phyloP scores from a whole-genome alignment of 2,797 vertebrate genomes.

The Acipenser ruthenus region DNA sequence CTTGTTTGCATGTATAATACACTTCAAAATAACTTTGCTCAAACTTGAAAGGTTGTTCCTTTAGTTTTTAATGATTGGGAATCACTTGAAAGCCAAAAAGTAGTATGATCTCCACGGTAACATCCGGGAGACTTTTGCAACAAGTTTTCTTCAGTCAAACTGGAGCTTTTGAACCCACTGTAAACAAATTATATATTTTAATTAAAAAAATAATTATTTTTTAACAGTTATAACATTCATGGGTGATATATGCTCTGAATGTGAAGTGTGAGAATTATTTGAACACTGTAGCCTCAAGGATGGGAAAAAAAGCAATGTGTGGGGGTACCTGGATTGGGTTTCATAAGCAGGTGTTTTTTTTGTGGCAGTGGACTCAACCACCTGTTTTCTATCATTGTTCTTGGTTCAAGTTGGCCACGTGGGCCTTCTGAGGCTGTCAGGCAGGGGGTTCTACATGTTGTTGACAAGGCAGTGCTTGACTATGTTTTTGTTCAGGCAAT shows the following conservation, averaged over 20 bases:
- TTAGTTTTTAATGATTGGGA: too few species aligned
- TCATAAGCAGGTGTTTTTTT: slow-evolving; percentile 69
- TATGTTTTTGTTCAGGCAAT: slow-evolving; percentile 48
- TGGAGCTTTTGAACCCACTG: too few species aligned
- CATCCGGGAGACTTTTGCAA: too few species aligned
- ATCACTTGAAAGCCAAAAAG: too few species aligned
- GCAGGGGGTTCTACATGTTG: slow-evolving; percentile 41
- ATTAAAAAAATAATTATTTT: slow-evolving; percentile 27
- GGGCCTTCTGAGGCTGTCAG: slow-evolving; percentile 38
- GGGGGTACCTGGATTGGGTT: slow-evolving; percentile 69
- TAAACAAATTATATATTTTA: not conserved
- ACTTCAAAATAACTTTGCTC: too few species aligned
- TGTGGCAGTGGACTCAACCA: slow-evolving; percentile 47
- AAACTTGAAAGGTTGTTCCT: too few species aligned
- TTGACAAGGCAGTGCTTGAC: slow-evolving; percentile 32
- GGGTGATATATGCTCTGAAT: slow-evolving; percentile 20
- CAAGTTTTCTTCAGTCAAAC: too few species aligned
- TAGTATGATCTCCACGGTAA: too few species aligned
- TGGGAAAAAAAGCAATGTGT: slow-evolving; percentile 54
- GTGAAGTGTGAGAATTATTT: slow-evolving; percentile 31
- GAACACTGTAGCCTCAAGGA: slow-evolving; percentile 22
- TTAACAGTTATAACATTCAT: slow-evolving; percentile 4
- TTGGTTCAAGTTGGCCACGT: slow-evolving; percentile 33
- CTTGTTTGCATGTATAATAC: too few species aligned
- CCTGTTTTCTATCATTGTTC: slow-evolving; percentile 57